These are phyloP conservation scores for Sphenodon punctatus DNA, from an alignment of 2,797 vertebrate genomes.

Conservation along the genomic window DNA sequence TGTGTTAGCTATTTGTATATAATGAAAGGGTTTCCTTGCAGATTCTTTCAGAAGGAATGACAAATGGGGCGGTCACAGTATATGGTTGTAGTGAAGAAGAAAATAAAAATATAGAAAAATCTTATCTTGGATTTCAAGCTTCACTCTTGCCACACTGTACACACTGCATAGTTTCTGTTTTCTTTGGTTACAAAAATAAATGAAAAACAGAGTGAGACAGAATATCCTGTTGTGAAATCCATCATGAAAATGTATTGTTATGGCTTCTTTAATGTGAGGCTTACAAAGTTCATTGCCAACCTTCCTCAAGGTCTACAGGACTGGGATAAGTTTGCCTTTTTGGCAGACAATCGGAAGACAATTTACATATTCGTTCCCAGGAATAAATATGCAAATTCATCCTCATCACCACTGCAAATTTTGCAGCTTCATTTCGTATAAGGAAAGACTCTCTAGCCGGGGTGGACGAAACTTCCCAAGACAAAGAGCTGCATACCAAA, in stretches of 20 bases:
- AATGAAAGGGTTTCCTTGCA: not conserved
- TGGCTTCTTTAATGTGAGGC: not conserved
- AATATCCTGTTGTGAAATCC: not conserved
- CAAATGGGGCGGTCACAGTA: slow-evolving; percentile 9
- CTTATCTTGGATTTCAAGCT: slow-evolving; percentile 10
- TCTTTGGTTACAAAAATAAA: slow-evolving; percentile 5
- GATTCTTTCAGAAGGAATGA: slow-evolving; percentile 3
- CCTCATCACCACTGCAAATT: no score
- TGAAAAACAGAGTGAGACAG: slow-evolving; percentile 21
- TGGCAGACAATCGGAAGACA: no score
- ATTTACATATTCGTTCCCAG: no score
- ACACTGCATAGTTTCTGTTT: slow-evolving; percentile 6
- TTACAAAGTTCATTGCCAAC: not conserved
- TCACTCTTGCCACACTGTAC: slow-evolving; percentile 12
- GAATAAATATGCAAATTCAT: no score
- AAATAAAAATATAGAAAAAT: not conserved
- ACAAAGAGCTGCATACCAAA: no score
- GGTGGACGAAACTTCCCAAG: no score
- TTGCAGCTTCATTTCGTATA: no score
- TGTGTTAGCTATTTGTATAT: not conserved
- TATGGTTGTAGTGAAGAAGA: not conserved
- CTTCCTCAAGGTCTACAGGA: no score
- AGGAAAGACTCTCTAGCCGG: no score
- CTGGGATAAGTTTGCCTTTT: no score
- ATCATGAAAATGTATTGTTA: not conserved